phyloP scores from a whole-genome alignment of 2,888 invertebrate species.

The Argynnis bischoffii region DNA sequence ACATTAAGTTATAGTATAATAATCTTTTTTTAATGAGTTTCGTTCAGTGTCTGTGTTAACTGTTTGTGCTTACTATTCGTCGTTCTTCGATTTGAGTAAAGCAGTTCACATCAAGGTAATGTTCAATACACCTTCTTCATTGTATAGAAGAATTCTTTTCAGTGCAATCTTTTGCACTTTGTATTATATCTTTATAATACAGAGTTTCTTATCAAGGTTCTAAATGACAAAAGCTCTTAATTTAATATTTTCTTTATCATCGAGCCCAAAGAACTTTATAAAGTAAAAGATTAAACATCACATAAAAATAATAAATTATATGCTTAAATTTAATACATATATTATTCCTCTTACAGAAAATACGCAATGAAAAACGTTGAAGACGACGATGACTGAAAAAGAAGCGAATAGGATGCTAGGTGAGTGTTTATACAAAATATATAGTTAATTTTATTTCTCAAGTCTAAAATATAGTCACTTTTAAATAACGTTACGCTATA shows the following conservation, averaged over 20 bases:
- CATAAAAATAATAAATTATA: neutral
- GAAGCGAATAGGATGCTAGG: slow-evolving; percentile 78
- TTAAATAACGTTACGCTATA: no score
- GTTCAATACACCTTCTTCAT: neutral
- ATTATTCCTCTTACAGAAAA: slow-evolving; percentile 40
- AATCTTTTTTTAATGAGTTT: slow-evolving; percentile 51
- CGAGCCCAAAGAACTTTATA: no score
- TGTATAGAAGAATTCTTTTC: neutral
- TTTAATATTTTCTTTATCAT: no score
- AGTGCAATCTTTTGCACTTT: no score
- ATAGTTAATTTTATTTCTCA: no score
- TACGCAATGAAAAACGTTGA: slow-evolving; percentile 67
- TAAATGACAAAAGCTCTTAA: no score
- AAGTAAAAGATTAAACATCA: neutral
- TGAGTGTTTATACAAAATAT: slow-evolving; percentile 49
- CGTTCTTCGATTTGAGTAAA: slow-evolving; percentile 19
- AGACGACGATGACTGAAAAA: slow-evolving; percentile 77
- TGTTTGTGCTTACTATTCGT: slow-evolving; percentile 56
- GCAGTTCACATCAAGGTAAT: slow-evolving; percentile 32
- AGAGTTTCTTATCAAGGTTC: no score
- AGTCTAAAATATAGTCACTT: no score
- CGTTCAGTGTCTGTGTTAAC: slow-evolving; percentile 62
- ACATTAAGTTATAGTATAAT: slow-evolving; percentile 45
- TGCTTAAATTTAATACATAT: neutral
- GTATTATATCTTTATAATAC: no score